Percentiles rank a stretch among this genome's conserved stretches.
phyloP scores from a whole-genome alignment of 2,113 vertebrate genomes.

The Sander lucioperca region DNA sequence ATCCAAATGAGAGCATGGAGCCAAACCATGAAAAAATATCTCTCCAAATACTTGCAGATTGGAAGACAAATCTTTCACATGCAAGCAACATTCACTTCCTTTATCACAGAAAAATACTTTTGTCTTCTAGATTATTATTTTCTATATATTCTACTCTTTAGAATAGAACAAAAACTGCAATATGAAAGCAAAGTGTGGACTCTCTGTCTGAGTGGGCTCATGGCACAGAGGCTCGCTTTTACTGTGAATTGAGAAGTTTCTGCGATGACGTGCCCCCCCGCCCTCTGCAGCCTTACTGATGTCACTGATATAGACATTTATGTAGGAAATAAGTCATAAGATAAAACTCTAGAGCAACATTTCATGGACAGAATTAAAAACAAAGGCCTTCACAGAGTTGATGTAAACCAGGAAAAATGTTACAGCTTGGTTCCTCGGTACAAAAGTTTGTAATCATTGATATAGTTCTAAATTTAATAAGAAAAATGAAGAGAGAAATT shows the following conservation, averaged over 20 bases:
- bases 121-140: not conserved
- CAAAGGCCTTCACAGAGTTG: conserved; percentile 39
- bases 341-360: conserved; percentile 49
- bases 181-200: conserved; percentile 8
- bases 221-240: conserved; percentile 10
- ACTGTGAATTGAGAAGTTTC: conserved; percentile 20
- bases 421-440: not conserved
- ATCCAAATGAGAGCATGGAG: conserved; percentile 53
- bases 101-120: not conserved
- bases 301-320: conserved; percentile 63
- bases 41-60: conserved; percentile 23
- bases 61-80: not conserved
- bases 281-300: conserved; percentile 43
- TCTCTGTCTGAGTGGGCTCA: conserved; percentile 16
- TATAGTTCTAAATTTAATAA: not conserved
- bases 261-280: conserved; percentile 9
- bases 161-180: not conserved
- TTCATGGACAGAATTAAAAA: conserved; percentile 47
- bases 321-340: conserved; percentile 64
- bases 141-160: not conserved
- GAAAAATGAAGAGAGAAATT: not conserved
- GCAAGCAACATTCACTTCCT: not conserved
- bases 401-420: conserved; percentile 19
- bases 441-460: not conserved
- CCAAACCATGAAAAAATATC: conserved; percentile 46